Evolutionary conservation across 2,113 vertebrate species (phyloP).

Genomic region (Eulemur macaco): DNA sequence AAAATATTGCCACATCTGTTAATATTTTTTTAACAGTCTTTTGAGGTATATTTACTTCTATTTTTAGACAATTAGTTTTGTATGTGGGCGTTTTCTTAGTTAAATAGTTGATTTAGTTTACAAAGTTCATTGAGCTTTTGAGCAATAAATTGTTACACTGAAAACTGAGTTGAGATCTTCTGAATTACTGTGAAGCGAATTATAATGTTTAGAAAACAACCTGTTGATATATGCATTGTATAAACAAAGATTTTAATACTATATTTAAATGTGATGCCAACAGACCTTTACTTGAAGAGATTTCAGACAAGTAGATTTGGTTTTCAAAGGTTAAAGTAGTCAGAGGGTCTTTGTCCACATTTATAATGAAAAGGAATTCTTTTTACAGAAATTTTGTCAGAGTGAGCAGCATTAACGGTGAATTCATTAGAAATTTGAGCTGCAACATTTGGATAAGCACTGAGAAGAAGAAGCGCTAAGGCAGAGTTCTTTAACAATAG

Average conservation of each 20-base stretch:
- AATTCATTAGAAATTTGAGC: constrained; percentile 11
- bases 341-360: not conserved
- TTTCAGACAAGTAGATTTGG: not conserved
- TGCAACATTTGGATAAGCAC: not conserved
- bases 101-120: not conserved
- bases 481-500: constrained; percentile 28
- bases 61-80: not conserved
- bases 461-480: not conserved
- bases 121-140: not conserved
- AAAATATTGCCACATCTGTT: not conserved
- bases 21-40: not conserved
- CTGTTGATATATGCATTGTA: not conserved
- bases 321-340: constrained; percentile 3
- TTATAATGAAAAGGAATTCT: not conserved
- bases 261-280: not conserved
- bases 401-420: not conserved
- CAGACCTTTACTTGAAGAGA: not conserved
- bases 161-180: not conserved
- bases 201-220: not conserved
- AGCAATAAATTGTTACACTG: not conserved
- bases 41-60: not conserved
- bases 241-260: not conserved
- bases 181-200: not conserved
- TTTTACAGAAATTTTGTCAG: not conserved
- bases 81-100: not conserved